Evolutionary conservation across 1,140 invertebrate species (phyloP).

Genomic region (Cheumatopsyche charites): DNA sequence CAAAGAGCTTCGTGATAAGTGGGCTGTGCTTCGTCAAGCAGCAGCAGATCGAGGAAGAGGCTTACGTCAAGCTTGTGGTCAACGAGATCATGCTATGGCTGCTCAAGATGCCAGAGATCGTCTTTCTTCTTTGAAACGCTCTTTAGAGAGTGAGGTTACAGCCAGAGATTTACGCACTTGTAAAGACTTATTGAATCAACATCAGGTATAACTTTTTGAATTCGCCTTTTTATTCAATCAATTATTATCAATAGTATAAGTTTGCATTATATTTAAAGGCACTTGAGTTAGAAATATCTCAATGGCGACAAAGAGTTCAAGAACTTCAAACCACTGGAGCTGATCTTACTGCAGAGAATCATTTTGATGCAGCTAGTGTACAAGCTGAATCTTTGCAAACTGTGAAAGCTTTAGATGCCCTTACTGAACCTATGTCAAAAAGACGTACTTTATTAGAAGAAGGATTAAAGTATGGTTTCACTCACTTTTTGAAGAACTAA

Average conservation of each 20-base stretch:
- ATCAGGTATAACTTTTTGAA: slow-evolving; percentile 62
- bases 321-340: slow-evolving; percentile 80
- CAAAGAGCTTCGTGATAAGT: slow-evolving; percentile 50
- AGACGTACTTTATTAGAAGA: slow-evolving; percentile 85
- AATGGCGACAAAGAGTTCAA: slow-evolving; percentile 74
- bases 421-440: slow-evolving; percentile 68
- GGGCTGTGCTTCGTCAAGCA: slow-evolving; percentile 54
- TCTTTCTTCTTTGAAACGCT: slow-evolving; percentile 77
- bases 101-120: slow-evolving; percentile 82
- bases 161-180: slow-evolving; percentile 87
- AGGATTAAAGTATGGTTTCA: slow-evolving; percentile 65
- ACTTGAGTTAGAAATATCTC: slow-evolving; percentile 79
- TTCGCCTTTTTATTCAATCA: too few species aligned
- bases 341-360: slow-evolving; percentile 89
- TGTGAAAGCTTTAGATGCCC: slow-evolving; percentile 67
- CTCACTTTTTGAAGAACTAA: neutral
- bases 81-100: slow-evolving; percentile 77
- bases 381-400: slow-evolving; percentile 77
- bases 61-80: slow-evolving; percentile 73
- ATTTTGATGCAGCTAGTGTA: slow-evolving; percentile 91
- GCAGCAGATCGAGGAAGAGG: slow-evolving; percentile 38
- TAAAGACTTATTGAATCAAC: slow-evolving; percentile 86
- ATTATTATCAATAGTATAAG: slow-evolving; percentile 1
- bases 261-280: slow-evolving; percentile 55
- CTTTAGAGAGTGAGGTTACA: slow-evolving; percentile 79